Evolutionary conservation across 2,797 vertebrate genomes (phyloP).

Genomic region (Eleutherodactylus coqui): DNA sequence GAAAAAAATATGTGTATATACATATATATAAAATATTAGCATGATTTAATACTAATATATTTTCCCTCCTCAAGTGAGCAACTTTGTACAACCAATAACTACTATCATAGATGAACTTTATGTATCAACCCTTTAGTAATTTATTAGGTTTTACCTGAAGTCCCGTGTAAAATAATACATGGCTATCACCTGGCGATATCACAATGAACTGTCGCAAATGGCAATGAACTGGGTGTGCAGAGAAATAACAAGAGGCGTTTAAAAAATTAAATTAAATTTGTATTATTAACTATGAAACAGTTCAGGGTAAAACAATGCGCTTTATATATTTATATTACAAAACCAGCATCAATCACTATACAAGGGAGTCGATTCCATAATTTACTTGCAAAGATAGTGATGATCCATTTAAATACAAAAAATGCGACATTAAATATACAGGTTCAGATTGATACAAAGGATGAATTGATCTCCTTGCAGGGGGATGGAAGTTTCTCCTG

Average conservation of each 20-base stretch:
- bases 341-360: conserved; percentile 91
- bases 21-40: no score
- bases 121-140: background rate
- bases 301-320: conserved; percentile 78
- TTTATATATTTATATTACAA: conserved; percentile 81
- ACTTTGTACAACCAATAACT: no score
- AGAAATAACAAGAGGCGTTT: conserved; percentile 76
- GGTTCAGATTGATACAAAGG: conserved; percentile 98
- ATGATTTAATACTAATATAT: no score
- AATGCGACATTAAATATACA: conserved; percentile 99
- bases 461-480: conserved; percentile 75
- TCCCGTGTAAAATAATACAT: background rate
- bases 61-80: background rate
- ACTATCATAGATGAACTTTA: background rate
- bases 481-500: conserved; percentile 78
- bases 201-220: background rate
- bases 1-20: no score
- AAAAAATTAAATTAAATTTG: conserved; percentile 82
- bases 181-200: background rate
- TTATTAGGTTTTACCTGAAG: background rate
- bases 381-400: conserved; percentile 99
- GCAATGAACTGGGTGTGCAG: background rate
- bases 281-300: conserved; percentile 82
- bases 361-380: conserved; percentile 92
- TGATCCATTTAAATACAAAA: conserved; percentile 99